Percentiles rank a stretch among this genome's conserved stretches.
Evolutionary conservation across 2,888 invertebrate species (phyloP).

Genomic region (Pyralis farinalis): DNA sequence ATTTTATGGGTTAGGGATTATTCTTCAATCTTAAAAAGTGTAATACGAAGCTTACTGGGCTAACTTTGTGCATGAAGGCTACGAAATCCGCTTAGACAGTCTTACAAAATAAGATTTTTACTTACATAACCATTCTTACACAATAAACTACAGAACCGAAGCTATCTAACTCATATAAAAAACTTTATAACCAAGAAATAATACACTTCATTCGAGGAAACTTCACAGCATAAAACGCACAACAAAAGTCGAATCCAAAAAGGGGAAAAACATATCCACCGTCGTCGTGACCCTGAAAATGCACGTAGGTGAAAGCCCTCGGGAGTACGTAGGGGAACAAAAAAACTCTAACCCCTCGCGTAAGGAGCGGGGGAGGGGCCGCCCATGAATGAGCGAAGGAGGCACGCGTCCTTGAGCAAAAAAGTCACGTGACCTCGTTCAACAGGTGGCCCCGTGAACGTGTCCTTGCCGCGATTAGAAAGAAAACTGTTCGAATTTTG

Average conservation of each 20-base stretch:
- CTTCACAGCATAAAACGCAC: slow-evolving; percentile 11
- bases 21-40: too few species aligned
- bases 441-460: slow-evolving; percentile 77
- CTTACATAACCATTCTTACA: too few species aligned
- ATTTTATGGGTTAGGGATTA: too few species aligned
- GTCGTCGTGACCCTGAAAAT: slow-evolving; percentile 77
- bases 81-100: too few species aligned
- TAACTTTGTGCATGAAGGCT: too few species aligned
- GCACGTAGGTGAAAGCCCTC: slow-evolving; percentile 80
- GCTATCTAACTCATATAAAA: too few species aligned
- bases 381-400: slow-evolving; percentile 80
- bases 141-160: too few species aligned
- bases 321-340: slow-evolving; percentile 76
- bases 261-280: slow-evolving; percentile 59
- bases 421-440: slow-evolving; percentile 77
- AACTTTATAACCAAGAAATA: too few species aligned
- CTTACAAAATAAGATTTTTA: too few species aligned
- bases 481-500: slow-evolving; percentile 52
- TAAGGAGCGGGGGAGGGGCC: slow-evolving; percentile 67
- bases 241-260: slow-evolving; percentile 51
- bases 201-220: not conserved
- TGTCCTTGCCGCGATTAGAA: slow-evolving; percentile 72
- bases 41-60: too few species aligned
- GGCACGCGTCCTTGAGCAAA: slow-evolving; percentile 79
- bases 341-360: slow-evolving; percentile 71